Evolutionary conservation across 2,888 invertebrate genomes (phyloP).

Genomic region (Pristionchus exspectatus): DNA sequence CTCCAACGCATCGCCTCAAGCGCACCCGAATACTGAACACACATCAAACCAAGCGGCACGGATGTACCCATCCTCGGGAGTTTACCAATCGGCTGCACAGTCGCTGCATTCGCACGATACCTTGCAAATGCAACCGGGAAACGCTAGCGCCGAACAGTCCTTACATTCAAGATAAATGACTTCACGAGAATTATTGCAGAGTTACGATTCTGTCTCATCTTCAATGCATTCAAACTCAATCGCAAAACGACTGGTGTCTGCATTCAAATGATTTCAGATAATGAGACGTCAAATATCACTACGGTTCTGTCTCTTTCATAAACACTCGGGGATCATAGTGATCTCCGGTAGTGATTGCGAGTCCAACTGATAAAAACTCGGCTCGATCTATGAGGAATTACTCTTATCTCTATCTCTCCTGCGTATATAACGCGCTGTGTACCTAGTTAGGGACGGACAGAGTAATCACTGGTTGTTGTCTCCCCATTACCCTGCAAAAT

Average conservation of each 20-base stretch:
- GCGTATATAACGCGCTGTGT: background rate
- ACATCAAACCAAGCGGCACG: background rate
- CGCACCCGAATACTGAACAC: background rate
- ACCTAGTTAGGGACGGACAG: background rate
- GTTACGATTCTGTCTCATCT: too few species aligned
- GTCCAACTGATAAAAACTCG: slow-evolving; percentile 7
- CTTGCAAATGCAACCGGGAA: background rate
- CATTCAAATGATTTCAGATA: background rate
- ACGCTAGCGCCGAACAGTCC: background rate
- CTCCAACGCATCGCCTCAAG: background rate
- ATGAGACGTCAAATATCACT: too few species aligned
- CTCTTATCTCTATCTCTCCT: background rate
- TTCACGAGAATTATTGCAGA: too few species aligned
- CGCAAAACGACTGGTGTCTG: too few species aligned
- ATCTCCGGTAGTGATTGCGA: background rate
- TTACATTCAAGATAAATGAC: too few species aligned
- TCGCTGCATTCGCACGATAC: background rate
- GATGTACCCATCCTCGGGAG: background rate
- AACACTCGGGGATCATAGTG: background rate
- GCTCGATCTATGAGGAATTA: slow-evolving; percentile 13
- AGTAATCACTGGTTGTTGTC: background rate
- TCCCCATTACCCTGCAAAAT: too few species aligned
- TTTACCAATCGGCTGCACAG: background rate
- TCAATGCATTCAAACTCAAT: too few species aligned
- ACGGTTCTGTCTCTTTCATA: background rate